A percentile compares a stretch with the other conserved stretches of the same genome.
Conservation (phyloP, 2,113 vertebrate species). For the Muntiacus reevesi region DNA sequence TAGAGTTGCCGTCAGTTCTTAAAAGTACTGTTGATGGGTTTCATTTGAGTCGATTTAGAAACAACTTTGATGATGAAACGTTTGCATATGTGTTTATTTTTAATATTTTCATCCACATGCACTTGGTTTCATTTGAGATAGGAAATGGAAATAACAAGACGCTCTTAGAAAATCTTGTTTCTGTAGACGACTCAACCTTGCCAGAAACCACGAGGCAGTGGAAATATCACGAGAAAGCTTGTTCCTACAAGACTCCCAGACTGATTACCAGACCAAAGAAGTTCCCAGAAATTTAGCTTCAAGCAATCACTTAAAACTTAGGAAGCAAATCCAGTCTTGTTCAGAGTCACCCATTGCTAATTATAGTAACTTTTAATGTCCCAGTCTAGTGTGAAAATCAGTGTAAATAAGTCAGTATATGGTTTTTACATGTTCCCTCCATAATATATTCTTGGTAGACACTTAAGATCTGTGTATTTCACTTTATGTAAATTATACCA, state of each 20-base stretch:
- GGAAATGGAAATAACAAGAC: conserved; percentile 71
- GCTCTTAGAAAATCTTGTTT: conserved; percentile 68
- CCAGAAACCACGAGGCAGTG: conserved; percentile 69
- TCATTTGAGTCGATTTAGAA: conserved; percentile 30
- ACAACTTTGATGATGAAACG: conserved; percentile 24
- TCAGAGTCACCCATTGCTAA: conserved; percentile 56
- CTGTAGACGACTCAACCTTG: conserved; percentile 49
- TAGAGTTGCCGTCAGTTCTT: neutral
- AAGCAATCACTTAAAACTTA: conserved; percentile 62
- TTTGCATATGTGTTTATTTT: conserved; percentile 42
- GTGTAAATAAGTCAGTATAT: neutral
- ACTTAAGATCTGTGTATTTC: neutral
- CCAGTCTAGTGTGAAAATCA: conserved; percentile 17
- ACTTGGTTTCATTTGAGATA: conserved; percentile 59
- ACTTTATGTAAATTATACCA: neutral
- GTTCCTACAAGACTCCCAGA: conserved; percentile 58
- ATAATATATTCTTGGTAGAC: neutral
- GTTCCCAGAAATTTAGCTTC: conserved; percentile 61
- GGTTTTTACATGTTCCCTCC: conserved; percentile 34
- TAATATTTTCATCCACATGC: neutral
- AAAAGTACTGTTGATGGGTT: neutral
- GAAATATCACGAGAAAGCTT: conserved; percentile 71
- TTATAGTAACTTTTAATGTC: conserved; percentile 55
- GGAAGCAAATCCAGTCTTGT: conserved; percentile 33
- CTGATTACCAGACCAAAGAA: conserved; percentile 62